These are phyloP conservation scores for Oreochromis tanganicae DNA, from an alignment of 2,113 vertebrate genomes.

Conservation along the genomic window DNA sequence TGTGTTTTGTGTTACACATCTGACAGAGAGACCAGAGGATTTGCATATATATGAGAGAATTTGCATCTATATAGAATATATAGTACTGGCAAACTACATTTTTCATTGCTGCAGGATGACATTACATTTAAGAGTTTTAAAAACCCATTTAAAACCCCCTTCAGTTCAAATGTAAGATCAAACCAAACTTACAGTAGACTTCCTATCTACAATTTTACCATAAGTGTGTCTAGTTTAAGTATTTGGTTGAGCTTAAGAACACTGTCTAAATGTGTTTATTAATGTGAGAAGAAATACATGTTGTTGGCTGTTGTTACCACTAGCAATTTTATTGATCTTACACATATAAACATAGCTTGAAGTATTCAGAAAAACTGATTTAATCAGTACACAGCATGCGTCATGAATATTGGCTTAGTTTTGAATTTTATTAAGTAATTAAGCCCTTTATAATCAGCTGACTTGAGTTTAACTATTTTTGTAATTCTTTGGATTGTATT, in stretches of 20 bases:
- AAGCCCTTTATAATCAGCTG: background rate
- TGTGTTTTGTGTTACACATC: background rate
- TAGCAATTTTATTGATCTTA: background rate
- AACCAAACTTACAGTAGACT: background rate
- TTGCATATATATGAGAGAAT: background rate
- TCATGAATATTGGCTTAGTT: background rate
- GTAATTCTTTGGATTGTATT: background rate
- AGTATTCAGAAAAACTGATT: background rate
- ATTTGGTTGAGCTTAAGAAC: background rate
- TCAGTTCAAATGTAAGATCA: background rate
- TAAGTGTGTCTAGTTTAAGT: background rate
- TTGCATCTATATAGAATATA: background rate
- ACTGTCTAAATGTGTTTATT: background rate
- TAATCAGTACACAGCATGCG: background rate
- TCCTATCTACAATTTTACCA: background rate
- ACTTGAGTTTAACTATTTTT: background rate
- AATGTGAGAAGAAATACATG: background rate
- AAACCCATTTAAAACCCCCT: background rate
- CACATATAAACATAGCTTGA: background rate
- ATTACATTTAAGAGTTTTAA: background rate
- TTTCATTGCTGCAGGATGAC: accelerated
- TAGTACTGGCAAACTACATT: background rate
- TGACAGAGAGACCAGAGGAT: background rate
- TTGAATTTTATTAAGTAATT: background rate
- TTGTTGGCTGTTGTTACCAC: background rate